Percentiles rank a stretch among this genome's conserved stretches.
These are phyloP conservation scores for Leucoraja erinaceus DNA, from an alignment of 2,113 vertebrate genomes.

Conservation along the genomic window DNA sequence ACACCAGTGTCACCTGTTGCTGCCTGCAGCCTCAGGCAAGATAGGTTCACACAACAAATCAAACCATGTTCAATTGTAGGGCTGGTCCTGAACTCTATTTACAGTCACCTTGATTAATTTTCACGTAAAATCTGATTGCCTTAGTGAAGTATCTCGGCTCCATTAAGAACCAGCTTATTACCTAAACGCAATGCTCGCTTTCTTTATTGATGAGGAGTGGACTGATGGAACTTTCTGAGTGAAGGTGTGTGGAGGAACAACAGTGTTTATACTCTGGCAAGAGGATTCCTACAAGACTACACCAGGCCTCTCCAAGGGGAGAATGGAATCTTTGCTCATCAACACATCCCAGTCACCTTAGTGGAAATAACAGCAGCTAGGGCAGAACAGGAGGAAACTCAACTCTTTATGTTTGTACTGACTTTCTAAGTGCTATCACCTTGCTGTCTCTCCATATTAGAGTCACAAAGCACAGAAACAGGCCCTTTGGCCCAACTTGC, in stretches of 20 bases:
- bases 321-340: not conserved
- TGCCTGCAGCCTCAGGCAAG: not conserved
- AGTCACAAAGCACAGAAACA: too few species aligned
- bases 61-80: not conserved
- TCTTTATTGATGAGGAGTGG: not conserved
- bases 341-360: not conserved
- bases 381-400: too few species aligned
- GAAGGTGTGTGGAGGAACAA: not conserved
- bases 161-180: not conserved
- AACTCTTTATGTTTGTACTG: too few species aligned
- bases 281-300: not conserved
- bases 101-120: not conserved
- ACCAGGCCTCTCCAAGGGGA: too few species aligned
- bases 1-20: not conserved
- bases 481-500: too few species aligned
- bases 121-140: not conserved
- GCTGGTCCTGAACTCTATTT: not conserved
- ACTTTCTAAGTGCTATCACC: too few species aligned
- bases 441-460: too few species aligned
- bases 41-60: not conserved
- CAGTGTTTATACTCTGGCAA: not conserved
- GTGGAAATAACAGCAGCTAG: not conserved
- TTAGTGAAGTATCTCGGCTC: not conserved
- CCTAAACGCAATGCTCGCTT: not conserved
- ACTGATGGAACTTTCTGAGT: not conserved